Evolutionary conservation across 2,888 invertebrate species (phyloP), one percentile per base, ranked within the genome.

Genomic region (Podotricha telesiphe): DNA sequence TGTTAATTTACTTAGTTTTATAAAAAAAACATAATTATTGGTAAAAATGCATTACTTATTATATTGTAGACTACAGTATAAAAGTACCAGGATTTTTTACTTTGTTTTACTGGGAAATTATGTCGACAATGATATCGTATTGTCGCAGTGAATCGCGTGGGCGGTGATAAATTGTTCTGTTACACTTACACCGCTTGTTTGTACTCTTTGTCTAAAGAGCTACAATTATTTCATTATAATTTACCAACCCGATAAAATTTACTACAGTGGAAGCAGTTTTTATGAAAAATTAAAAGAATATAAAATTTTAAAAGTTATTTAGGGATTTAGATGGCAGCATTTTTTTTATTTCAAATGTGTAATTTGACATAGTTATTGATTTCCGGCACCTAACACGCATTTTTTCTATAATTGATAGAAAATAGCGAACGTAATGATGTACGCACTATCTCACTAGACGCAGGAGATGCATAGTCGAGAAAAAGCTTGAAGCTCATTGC

Each of bases 131-230:
- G 64, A 69, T 69, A 65, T 65, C 58, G 62, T 59, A 55, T 67
- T 67, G 73, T 71, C 62, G 48, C 53, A 28, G 51, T 59, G 53
- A 51, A 47, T 47, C 17, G 45, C 64, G 73, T 73, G 70, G 69
- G 72, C 67, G 73, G 66, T 69, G 73, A 74, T 75, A 69, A 74
- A 75, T 74, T 69, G 67, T 70, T 75, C 28, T 68, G 71, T 64
- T 71, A 67, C 74, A 73, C 69, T 74, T 67, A 73, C 71, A 67
- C 34, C 34, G 70, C 67, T 67, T 69, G 58, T 58, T 47, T 61
- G 37, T 56, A 71, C 47, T 47, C 66, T 69, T 68, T 67, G 72
- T 73, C 65, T 68, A 64, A 65, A 50, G 53, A 61, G 56, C 34
- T 20, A 53, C 69, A 72, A 68, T 69, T 68, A 71, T 73, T 67